Conservation (phyloP, 2,888 invertebrate species). For the Melieria crassipennis region DNA sequence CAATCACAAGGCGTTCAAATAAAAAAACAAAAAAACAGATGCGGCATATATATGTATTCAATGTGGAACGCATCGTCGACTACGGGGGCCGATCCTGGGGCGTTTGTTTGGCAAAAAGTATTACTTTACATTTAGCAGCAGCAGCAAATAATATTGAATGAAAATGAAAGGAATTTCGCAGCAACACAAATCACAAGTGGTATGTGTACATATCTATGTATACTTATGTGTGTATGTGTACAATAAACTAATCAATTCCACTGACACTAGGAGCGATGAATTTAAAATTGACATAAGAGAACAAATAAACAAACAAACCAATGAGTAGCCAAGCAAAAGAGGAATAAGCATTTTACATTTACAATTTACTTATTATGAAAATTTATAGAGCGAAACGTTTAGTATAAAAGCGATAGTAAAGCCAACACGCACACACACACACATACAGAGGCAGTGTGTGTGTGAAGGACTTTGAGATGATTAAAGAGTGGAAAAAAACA, state of each 20-base stretch:
- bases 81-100: no score
- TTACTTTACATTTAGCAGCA: background rate
- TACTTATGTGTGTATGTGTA: background rate
- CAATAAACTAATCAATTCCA: background rate
- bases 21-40: no score
- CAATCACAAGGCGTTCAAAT: no score
- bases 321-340: background rate
- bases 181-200: background rate
- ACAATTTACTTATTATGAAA: background rate
- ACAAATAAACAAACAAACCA: background rate
- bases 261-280: background rate
- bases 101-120: background rate
- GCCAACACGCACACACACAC: slow-evolving; percentile 5
- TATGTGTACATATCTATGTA: slow-evolving; percentile 4
- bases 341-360: background rate
- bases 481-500: background rate
- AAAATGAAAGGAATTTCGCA: background rate
- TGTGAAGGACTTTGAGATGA: background rate
- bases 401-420: background rate
- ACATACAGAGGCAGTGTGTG: background rate
- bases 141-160: background rate
- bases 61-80: no score
- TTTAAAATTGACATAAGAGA: slow-evolving; percentile 1
- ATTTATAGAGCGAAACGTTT: no score
- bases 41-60: no score